These are phyloP conservation scores for Coptotermes formosanus DNA, from an alignment of 1,140 invertebrate genomes.

Conservation along the genomic window DNA sequence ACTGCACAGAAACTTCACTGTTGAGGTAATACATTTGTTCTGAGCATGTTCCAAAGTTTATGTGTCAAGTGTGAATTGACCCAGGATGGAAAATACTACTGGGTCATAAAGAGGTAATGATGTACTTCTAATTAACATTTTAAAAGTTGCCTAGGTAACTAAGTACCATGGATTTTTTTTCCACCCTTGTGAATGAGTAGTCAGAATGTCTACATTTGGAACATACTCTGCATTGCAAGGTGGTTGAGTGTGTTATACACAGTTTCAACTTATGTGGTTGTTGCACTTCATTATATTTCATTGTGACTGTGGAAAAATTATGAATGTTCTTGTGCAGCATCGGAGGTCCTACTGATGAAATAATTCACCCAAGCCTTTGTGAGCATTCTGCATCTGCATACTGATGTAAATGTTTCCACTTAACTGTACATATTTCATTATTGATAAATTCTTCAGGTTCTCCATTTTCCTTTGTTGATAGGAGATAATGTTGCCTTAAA, in stretches of 20 bases:
- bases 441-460: not conserved
- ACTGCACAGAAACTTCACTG: too few relatives aligned
- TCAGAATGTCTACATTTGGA: not conserved
- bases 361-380: constrained; percentile 12
- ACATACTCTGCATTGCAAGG: not conserved
- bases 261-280: constrained; percentile 8
- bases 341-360: not conserved
- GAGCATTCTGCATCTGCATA: constrained; percentile 9
- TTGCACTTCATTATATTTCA: not conserved
- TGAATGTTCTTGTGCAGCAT: not conserved
- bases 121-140: not conserved
- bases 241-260: not conserved
- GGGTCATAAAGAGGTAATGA: too few relatives aligned
- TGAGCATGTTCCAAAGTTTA: too few relatives aligned
- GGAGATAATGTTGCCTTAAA: constrained; percentile 17
- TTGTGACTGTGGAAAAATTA: not conserved
- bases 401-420: not conserved
- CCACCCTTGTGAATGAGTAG: not conserved
- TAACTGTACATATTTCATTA: constrained; percentile 1
- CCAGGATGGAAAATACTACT: too few relatives aligned
- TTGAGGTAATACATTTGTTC: too few relatives aligned
- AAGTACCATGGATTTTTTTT: not conserved
- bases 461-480: not conserved
- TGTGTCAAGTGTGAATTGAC: too few relatives aligned
- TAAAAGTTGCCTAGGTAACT: not conserved